phyloP scores from a whole-genome alignment of 2,888 invertebrate genomes.

The Phrixothrix hirtus region DNA sequence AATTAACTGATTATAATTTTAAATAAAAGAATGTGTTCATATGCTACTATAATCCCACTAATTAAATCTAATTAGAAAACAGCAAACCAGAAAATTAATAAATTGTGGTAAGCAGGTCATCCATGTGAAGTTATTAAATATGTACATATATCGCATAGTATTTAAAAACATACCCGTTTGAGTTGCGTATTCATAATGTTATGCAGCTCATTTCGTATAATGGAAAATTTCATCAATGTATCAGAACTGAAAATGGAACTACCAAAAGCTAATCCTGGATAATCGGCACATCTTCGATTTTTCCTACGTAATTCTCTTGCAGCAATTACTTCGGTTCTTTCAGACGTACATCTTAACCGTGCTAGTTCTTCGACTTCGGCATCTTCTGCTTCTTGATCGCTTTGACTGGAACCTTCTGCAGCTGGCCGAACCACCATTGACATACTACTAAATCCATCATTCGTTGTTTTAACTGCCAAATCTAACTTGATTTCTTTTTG shows the following conservation, averaged over 20 bases:
- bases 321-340: conserved; percentile 85
- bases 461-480: conserved; percentile 38
- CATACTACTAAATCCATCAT: conserved; percentile 44
- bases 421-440: conserved; percentile 52
- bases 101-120: conserved; percentile 8
- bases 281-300: conserved; percentile 82
- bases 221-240: conserved; percentile 96
- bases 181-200: conserved; percentile 96
- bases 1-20: conserved; percentile 5
- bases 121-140: neutral
- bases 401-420: conserved; percentile 56
- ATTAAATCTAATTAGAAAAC: conserved; percentile 11
- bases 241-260: conserved; percentile 93
- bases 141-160: neutral
- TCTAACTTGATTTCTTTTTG: conserved; percentile 26
- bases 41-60: neutral
- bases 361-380: conserved; percentile 81
- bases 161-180: conserved; percentile 80
- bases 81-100: neutral
- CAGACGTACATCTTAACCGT: conserved; percentile 84
- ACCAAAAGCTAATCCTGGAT: conserved; percentile 89
- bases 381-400: conserved; percentile 66
- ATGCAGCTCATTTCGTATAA: conserved; percentile 95
- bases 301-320: conserved; percentile 78
- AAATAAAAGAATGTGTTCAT: conserved; percentile 8